phyloP scores from a whole-genome alignment of 1,140 invertebrate species.

The Parapsyche elsis region DNA sequence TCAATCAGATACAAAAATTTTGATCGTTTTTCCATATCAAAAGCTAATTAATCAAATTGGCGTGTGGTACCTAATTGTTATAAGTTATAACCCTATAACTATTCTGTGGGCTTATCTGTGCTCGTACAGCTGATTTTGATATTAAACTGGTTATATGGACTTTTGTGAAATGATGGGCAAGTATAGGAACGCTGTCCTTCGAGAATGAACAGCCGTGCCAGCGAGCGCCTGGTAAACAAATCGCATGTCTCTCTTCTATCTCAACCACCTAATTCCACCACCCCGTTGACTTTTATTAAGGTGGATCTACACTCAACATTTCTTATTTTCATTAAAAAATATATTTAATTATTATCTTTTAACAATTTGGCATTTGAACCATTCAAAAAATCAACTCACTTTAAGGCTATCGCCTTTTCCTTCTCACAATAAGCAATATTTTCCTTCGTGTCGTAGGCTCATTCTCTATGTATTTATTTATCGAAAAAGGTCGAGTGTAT shows the following conservation, averaged over 20 bases:
- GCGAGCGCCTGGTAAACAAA: conserved; percentile 42
- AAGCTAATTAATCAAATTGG: neutral
- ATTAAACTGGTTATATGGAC: conserved; percentile 1
- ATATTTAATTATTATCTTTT: too few relatives aligned
- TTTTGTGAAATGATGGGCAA: conserved; percentile 6
- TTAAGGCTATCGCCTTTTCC: too few relatives aligned
- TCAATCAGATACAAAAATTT: neutral
- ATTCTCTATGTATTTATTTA: conserved; percentile 6
- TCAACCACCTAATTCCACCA: neutral
- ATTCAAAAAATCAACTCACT: too few relatives aligned
- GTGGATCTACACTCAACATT: neutral
- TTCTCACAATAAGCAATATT: too few relatives aligned
- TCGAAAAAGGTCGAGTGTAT: neutral
- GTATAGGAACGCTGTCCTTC: conserved; percentile 13
- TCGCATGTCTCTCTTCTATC: conserved; percentile 45
- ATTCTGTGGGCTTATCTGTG: conserved; percentile 6
- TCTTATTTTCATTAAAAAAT: too few relatives aligned
- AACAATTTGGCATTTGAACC: too few relatives aligned
- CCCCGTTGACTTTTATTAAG: conserved; percentile 7
- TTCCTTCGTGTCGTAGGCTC: neutral
- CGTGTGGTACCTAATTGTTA: neutral
- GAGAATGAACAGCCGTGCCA: conserved; percentile 35
- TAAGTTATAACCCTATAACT: too few relatives aligned
- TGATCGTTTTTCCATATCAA: neutral
- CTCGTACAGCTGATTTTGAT: neutral